phyloP scores from a whole-genome alignment of 2,888 invertebrate genomes.

The Caenorhabditis uteleia region DNA sequence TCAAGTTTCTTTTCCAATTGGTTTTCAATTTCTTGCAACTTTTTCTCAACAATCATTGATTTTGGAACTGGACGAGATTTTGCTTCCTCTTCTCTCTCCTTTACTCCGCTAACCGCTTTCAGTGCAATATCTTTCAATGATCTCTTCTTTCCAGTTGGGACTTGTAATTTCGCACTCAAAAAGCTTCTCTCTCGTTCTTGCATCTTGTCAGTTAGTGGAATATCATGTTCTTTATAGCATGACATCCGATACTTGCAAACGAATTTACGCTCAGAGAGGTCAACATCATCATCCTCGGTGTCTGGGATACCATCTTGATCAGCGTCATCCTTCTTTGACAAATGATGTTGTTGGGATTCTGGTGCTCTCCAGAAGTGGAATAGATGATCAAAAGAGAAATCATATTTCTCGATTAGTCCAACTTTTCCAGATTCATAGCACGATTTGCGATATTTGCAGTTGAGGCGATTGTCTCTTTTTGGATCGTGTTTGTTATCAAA shows the following conservation, averaged over 20 bases:
- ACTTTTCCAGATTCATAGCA: slow-evolving; percentile 54
- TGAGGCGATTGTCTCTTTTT: slow-evolving; percentile 41
- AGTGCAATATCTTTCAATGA: slow-evolving; percentile 52
- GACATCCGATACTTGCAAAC: slow-evolving; percentile 53
- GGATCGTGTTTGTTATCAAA: slow-evolving; percentile 36
- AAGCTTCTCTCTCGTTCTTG: slow-evolving; percentile 40
- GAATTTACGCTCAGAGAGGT: slow-evolving; percentile 37
- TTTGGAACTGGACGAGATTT: slow-evolving; percentile 36
- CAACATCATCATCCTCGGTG: slow-evolving; percentile 40
- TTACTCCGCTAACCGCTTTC: slow-evolving; percentile 46
- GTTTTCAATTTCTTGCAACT: slow-evolving; percentile 45
- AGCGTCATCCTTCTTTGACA: slow-evolving; percentile 21
- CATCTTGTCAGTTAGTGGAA: slow-evolving; percentile 37
- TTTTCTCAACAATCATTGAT: slow-evolving; percentile 38
- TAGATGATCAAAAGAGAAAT: slow-evolving; percentile 29
- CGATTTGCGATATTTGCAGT: slow-evolving; percentile 56
- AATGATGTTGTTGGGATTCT: slow-evolving; percentile 24
- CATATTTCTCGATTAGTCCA: slow-evolving; percentile 34
- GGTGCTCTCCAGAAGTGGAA: slow-evolving; percentile 37
- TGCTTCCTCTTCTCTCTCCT: slow-evolving; percentile 69
- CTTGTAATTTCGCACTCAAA: slow-evolving; percentile 28
- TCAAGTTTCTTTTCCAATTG: slow-evolving; percentile 51
- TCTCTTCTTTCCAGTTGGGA: slow-evolving; percentile 46
- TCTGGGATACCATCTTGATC: slow-evolving; percentile 43
- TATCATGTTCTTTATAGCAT: slow-evolving; percentile 48